These are phyloP conservation scores for Burhinus oedicnemus DNA, from an alignment of 2,113 vertebrate genomes.

Conservation along the genomic window DNA sequence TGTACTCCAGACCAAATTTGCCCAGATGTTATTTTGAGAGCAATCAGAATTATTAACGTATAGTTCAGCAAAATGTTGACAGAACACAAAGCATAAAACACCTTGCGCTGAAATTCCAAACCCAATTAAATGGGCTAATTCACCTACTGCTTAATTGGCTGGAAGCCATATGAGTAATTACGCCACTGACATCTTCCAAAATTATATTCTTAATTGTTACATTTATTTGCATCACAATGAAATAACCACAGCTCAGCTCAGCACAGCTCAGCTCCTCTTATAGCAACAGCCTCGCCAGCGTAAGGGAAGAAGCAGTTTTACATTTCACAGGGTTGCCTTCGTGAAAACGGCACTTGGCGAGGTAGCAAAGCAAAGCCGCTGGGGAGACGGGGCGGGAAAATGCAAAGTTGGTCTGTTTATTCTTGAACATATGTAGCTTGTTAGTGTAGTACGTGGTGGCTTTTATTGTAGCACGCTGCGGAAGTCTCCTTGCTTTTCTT, in stretches of 20 bases:
- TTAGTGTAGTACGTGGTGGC: background rate
- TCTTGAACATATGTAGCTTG: constrained; percentile 46
- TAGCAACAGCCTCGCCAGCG: background rate
- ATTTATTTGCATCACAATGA: constrained; percentile 79
- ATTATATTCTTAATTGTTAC: constrained; percentile 83
- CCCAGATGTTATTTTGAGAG: constrained; percentile 62
- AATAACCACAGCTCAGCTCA: constrained; percentile 46
- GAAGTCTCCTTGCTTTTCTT: background rate
- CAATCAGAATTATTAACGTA: constrained; percentile 60
- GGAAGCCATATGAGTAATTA: constrained; percentile 78
- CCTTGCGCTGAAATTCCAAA: constrained; percentile 66
- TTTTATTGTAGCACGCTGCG: background rate
- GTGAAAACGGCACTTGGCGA: constrained; percentile 33
- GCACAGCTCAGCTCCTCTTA: background rate
- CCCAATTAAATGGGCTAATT: constrained; percentile 77
- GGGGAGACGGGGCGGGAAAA: constrained; percentile 57
- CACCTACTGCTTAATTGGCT: constrained; percentile 79
- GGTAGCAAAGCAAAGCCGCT: constrained; percentile 48
- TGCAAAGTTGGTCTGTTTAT: constrained; percentile 43
- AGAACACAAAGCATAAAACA: constrained; percentile 66
- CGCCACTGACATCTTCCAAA: constrained; percentile 74
- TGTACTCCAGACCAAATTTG: constrained; percentile 12
- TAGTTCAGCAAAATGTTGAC: constrained; percentile 66
- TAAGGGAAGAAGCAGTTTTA: constrained; percentile 2
- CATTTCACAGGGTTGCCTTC: constrained; percentile 54